Evolutionary conservation across 2,888 invertebrate genomes (phyloP).

Genomic region (Clivina fossor): DNA sequence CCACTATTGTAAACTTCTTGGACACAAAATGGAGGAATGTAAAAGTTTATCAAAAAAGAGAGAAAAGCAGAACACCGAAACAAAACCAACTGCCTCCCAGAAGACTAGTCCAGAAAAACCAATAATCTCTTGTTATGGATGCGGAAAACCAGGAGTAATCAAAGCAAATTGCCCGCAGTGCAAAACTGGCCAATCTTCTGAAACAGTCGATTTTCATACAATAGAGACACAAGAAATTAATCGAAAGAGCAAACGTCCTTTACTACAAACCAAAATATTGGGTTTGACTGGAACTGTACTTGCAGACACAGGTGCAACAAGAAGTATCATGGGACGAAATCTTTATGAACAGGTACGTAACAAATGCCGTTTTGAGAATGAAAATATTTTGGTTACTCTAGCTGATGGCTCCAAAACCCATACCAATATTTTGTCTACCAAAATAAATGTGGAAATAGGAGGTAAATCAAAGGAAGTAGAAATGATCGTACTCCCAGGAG

Average conservation of each 20-base stretch:
- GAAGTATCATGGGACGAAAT: slow-evolving; percentile 4
- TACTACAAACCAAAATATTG: background rate
- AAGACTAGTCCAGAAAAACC: background rate
- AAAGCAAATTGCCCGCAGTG: background rate
- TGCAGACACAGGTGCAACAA: slow-evolving; percentile 1
- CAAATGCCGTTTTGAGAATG: background rate
- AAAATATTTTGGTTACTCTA: background rate
- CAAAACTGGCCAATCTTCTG: background rate
- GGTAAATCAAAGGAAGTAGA: background rate
- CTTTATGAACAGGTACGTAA: background rate
- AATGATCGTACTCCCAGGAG: background rate
- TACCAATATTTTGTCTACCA: background rate
- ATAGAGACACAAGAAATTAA: background rate
- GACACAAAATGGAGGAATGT: slow-evolving; percentile 10
- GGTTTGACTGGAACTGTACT: background rate
- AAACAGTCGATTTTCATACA: background rate
- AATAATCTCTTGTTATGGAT: slow-evolving; percentile 6
- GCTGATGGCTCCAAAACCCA: background rate
- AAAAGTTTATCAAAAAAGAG: background rate
- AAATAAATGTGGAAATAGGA: background rate
- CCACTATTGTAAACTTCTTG: slow-evolving; percentile 7
- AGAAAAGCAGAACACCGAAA: background rate
- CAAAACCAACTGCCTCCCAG: background rate
- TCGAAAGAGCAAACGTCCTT: background rate
- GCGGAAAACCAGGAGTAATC: slow-evolving; percentile 7